A percentile compares a stretch with the other conserved stretches of the same genome.
Evolutionary conservation across 2,888 invertebrate species (phyloP).

Genomic region (Apotomis capreana): DNA sequence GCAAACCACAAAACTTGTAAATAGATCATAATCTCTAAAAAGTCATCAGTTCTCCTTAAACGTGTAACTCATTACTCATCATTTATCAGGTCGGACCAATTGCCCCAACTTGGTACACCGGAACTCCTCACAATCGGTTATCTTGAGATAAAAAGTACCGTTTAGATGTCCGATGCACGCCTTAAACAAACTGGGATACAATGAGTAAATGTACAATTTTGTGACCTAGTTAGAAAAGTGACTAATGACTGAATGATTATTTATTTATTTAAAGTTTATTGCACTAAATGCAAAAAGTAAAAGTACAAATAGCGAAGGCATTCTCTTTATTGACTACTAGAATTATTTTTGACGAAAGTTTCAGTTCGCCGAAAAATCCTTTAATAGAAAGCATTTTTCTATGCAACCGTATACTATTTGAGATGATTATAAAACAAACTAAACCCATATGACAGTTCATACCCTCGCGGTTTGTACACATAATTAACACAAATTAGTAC

Average conservation of each 20-base stretch:
- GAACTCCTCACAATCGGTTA: conserved; percentile 60
- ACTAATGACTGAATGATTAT: conserved; percentile 5
- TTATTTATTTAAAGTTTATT: too few relatives aligned
- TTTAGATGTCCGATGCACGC: conserved; percentile 49
- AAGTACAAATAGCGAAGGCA: too few relatives aligned
- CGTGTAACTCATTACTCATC: conserved; percentile 56
- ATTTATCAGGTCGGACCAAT: conserved; percentile 59
- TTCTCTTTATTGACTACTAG: too few relatives aligned
- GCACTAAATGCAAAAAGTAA: too few relatives aligned
- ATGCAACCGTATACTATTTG: too few relatives aligned
- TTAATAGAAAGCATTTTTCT: too few relatives aligned
- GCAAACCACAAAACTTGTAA: neutral
- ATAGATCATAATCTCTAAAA: neutral
- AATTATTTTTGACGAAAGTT: too few relatives aligned
- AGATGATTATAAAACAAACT: too few relatives aligned
- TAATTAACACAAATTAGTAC: too few relatives aligned
- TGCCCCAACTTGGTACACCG: conserved; percentile 64
- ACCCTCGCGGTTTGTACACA: too few relatives aligned
- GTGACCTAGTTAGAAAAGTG: conserved; percentile 31
- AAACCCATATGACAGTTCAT: too few relatives aligned
- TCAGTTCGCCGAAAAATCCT: too few relatives aligned
- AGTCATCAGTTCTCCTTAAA: conserved; percentile 15
- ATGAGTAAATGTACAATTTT: conserved; percentile 23
- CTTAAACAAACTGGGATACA: conserved; percentile 55
- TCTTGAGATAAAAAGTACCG: conserved; percentile 58